A percentile compares a stretch with the other conserved stretches of the same genome.
Evolutionary conservation across 1,140 invertebrate genomes (phyloP).

Genomic region (Ectropis grisescens): DNA sequence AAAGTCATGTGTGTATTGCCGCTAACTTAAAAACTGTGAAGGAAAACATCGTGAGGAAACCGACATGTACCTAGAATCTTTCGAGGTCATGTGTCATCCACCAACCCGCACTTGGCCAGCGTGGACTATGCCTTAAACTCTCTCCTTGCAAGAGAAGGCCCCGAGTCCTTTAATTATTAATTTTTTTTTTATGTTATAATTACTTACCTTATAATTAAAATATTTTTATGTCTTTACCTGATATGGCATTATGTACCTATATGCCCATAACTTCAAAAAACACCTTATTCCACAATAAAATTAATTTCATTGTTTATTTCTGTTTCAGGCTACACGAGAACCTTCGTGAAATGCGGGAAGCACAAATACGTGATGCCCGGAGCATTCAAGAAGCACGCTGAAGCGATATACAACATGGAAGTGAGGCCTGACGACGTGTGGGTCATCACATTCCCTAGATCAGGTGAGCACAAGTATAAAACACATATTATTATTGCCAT

Average conservation of each 20-base stretch:
- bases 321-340: constrained; percentile 40
- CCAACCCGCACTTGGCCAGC: no score
- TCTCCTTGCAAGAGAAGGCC: no score
- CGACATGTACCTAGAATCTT: no score
- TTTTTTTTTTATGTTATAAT: background rate
- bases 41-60: no score
- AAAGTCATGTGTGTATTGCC: no score
- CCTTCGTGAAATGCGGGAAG: constrained; percentile 49
- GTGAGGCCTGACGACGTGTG: constrained; percentile 78
- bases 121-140: no score
- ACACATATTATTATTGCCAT: no score
- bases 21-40: no score
- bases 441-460: constrained; percentile 84
- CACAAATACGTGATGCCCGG: constrained; percentile 47
- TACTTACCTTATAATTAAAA: background rate
- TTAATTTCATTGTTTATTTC: constrained; percentile 1
- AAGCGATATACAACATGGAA: constrained; percentile 79
- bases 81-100: no score
- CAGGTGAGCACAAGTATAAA: constrained; percentile 66
- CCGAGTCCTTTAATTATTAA: background rate
- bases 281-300: no score
- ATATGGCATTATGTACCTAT: background rate
- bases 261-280: background rate
- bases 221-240: background rate
- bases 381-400: constrained; percentile 72